Evolutionary conservation across 2,797 vertebrate genomes (phyloP).

Genomic region (Psittacula derbiana): DNA sequence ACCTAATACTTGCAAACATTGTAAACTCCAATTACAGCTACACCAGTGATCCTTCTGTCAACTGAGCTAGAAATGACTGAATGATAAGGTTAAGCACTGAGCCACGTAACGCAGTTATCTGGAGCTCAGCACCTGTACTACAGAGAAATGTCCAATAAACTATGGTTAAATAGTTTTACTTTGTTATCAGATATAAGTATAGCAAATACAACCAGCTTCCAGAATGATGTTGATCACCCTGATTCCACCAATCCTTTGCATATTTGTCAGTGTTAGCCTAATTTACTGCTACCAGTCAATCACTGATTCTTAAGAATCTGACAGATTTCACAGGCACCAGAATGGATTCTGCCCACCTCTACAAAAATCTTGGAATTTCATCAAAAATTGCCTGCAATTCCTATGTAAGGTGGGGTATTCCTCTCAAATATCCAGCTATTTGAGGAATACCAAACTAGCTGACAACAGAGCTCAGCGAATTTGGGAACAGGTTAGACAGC

Average conservation of each 20-base stretch:
- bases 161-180: constrained; percentile 16
- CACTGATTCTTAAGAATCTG: neutral
- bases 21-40: constrained; percentile 59
- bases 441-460: neutral
- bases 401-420: neutral
- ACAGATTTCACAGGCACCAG: neutral
- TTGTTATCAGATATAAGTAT: constrained; percentile 3
- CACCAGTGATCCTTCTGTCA: constrained; percentile 58
- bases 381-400: neutral
- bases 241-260: constrained; percentile 23
- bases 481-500: neutral
- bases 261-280: constrained; percentile 13
- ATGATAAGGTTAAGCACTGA: constrained; percentile 51
- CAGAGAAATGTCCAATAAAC: constrained; percentile 53
- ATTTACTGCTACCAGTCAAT: neutral
- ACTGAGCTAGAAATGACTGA: constrained; percentile 40
- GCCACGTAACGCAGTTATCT: neutral
- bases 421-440: neutral
- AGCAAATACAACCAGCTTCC: constrained; percentile 55
- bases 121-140: constrained; percentile 38
- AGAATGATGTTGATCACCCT: constrained; percentile 9
- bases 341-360: neutral
- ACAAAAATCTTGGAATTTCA: neutral
- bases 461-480: neutral
- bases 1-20: constrained; percentile 61